phyloP scores from a whole-genome alignment of 2,888 invertebrate species.

The Drosophila helvetica region DNA sequence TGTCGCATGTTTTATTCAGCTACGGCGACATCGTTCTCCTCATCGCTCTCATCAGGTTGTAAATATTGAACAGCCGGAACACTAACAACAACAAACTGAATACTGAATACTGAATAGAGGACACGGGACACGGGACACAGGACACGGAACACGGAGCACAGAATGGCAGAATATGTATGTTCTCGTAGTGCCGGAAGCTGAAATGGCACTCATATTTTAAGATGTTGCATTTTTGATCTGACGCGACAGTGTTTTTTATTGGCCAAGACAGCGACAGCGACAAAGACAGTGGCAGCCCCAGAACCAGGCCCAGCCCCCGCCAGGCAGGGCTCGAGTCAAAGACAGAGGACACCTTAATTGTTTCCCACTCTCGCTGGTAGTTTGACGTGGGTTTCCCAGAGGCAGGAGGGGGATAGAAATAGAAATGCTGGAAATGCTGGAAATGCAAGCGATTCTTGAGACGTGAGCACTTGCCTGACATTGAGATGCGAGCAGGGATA shows the following conservation, averaged over 20 bases:
- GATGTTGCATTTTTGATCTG: slow-evolving; percentile 64
- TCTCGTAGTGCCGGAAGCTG: slow-evolving; percentile 41
- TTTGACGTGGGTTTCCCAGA: slow-evolving; percentile 19
- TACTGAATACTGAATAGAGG: slow-evolving; percentile 12
- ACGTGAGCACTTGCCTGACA: background rate
- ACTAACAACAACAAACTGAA: slow-evolving; percentile 9
- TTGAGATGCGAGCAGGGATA: slow-evolving; percentile 10
- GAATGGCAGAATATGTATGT: background rate
- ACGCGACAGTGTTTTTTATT: slow-evolving; percentile 55
- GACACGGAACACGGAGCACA: background rate
- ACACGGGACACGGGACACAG: slow-evolving; percentile 9
- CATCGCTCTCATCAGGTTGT: slow-evolving; percentile 50
- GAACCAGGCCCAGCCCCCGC: background rate
- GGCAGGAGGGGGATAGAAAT: slow-evolving; percentile 13
- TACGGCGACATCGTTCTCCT: slow-evolving; percentile 40
- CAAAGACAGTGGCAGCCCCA: no score
- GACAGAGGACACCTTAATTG: slow-evolving; percentile 54
- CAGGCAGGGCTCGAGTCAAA: background rate
- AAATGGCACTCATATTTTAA: slow-evolving; percentile 54
- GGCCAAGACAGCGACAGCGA: slow-evolving; percentile 29
- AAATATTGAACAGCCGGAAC: slow-evolving; percentile 54
- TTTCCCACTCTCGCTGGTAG: slow-evolving; percentile 16
- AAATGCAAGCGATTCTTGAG: slow-evolving; percentile 5
- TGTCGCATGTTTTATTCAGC: slow-evolving; percentile 68
- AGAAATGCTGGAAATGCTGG: slow-evolving; percentile 9